phyloP scores from a whole-genome alignment of 1,140 invertebrate species.

The Drosophila hydei region DNA sequence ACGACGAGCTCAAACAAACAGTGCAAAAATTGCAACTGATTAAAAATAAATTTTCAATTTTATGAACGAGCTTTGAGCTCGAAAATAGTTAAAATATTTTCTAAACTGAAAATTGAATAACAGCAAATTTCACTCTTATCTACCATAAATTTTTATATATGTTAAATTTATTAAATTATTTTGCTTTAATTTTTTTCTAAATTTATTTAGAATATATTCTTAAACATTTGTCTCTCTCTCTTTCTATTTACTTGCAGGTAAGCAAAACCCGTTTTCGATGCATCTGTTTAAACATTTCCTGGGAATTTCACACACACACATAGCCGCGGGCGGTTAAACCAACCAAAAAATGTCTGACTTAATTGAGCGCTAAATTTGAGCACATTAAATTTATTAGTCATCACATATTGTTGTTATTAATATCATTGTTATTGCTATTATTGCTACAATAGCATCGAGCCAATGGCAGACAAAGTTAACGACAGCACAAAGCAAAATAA shows the following conservation, averaged over 20 bases:
- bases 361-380: constrained; percentile 70
- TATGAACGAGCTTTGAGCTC: neutral
- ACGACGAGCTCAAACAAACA: constrained; percentile 16
- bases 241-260: constrained; percentile 53
- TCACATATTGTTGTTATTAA: constrained; percentile 54
- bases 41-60: constrained; percentile 30
- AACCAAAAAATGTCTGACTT: constrained; percentile 41
- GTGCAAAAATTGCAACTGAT: neutral
- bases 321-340: constrained; percentile 46
- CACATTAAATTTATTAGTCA: constrained; percentile 72
- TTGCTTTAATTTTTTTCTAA: too few species aligned
- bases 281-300: constrained; percentile 19
- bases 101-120: too few species aligned
- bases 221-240: too few species aligned
- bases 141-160: too few species aligned
- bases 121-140: too few species aligned
- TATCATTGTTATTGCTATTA: constrained; percentile 56
- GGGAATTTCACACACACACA: constrained; percentile 25
- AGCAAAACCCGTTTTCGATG: neutral
- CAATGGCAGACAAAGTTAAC: constrained; percentile 50
- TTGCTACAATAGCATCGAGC: constrained; percentile 33
- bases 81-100: neutral
- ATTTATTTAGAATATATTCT: too few species aligned
- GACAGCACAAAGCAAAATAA: constrained; percentile 59
- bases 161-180: too few species aligned